A percentile compares a stretch with the other conserved stretches of the same genome.
Evolutionary conservation across 2,888 invertebrate genomes (phyloP).

Genomic region (Bedellia somnulentella): DNA sequence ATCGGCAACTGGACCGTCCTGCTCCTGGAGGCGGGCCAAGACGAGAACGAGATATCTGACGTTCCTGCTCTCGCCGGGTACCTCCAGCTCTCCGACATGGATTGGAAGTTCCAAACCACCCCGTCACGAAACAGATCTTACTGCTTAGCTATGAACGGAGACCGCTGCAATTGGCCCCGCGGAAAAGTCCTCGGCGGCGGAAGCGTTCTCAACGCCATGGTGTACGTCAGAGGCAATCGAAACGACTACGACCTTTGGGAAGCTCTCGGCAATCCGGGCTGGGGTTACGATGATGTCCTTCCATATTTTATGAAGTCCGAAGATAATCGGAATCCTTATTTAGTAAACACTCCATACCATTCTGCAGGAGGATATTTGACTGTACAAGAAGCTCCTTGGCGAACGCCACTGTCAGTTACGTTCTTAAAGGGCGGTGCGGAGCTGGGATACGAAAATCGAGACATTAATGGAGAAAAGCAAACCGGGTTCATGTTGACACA

Average conservation of each 20-base stretch:
- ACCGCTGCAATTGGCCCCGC: conserved; percentile 88
- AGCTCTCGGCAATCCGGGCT: conserved; percentile 78
- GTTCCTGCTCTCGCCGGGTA: conserved; percentile 84
- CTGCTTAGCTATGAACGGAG: conserved; percentile 85
- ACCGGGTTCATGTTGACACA: conserved; percentile 88
- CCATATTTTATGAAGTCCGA: conserved; percentile 87
- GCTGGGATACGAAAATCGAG: conserved; percentile 78
- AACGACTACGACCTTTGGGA: conserved; percentile 90
- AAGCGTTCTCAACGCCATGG: conserved; percentile 88
- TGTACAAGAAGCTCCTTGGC: conserved; percentile 83
- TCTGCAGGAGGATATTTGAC: conserved; percentile 78
- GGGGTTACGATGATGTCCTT: conserved; percentile 81
- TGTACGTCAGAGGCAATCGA: conserved; percentile 86
- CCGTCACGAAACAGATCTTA: conserved; percentile 77
- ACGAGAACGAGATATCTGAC: conserved; percentile 88
- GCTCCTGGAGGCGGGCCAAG: conserved; percentile 83
- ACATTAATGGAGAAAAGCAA: conserved; percentile 80
- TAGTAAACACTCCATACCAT: conserved; percentile 75
- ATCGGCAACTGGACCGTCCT: conserved; percentile 80
- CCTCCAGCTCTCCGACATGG: conserved; percentile 81
- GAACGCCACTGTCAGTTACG: conserved; percentile 78
- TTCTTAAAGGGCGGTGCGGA: conserved; percentile 82
- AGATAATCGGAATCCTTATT: conserved; percentile 83
- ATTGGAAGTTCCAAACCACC: conserved; percentile 91
- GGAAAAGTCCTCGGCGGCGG: conserved; percentile 90